Evolutionary conservation across 2,888 invertebrate species (phyloP), one percentile per base, ranked within the genome.

Genomic region (Tridacna gigas): DNA sequence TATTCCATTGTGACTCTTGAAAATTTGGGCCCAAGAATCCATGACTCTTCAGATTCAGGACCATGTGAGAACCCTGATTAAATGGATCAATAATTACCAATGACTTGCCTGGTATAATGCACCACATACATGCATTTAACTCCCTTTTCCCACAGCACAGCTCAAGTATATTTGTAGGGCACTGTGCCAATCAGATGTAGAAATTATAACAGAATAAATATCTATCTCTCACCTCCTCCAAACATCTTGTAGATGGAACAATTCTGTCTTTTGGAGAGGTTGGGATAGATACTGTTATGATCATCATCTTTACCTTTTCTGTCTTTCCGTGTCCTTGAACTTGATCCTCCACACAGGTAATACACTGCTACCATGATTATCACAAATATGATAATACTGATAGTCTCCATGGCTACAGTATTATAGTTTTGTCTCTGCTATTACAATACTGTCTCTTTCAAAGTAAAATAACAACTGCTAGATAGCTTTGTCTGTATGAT

Each of bases 331-430:
- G 20, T 25, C 15, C 51, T 63, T 12, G 73, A 48, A 22, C 83
- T 84, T 56, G 80, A 66, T 47, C 82, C 75, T 67, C 87, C 86
- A 86, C 81, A 89, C n/a, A 84, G 82, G 48, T 79, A 82, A 81
- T 89, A 90, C 7, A 90, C 73, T 0, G 80, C 48, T 22, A 85
- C 79, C 37, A 87, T 45, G 73, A 90, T 89, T 28, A 86, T 77
- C 25, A 80, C 81, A 81, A 90, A 90, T 75, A 90, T 89, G 15
- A 89, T 69, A 20, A 90, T 37, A 69, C 90, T 90, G 20, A 87
- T 85, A 26, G 84, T 25, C 60, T 90, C 90, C 90, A 90, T 90
- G 56, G 9, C 37, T 37, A 7, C 7, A 37, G 37, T 37, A 7
- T 37, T 4, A 37, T 37, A 37, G 7, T 37, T 37, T 37, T 37